phyloP scores from a whole-genome alignment of 2,888 invertebrate species.

The Megalurothrips usitatus region DNA sequence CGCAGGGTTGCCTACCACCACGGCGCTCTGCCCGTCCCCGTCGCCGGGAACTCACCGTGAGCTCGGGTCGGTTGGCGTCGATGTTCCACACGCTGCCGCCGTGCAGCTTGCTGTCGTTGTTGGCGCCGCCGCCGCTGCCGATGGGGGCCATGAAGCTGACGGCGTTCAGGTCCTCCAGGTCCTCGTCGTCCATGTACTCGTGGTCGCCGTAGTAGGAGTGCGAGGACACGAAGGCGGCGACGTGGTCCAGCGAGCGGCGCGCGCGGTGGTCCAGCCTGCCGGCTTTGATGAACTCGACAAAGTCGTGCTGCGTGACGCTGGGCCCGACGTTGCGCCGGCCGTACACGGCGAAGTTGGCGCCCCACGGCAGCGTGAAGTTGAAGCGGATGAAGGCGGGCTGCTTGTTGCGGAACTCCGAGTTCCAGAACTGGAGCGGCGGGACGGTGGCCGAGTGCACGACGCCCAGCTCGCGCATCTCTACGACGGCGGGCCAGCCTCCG shows the following conservation, averaged over 20 bases:
- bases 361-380: constrained; percentile 88
- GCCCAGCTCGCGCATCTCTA: constrained; percentile 80
- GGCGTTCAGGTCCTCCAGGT: constrained; percentile 38
- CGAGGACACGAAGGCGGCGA: constrained; percentile 17
- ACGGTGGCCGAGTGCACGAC: constrained; percentile 78
- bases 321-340: constrained; percentile 92
- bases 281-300: constrained; percentile 88
- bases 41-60: too few species aligned
- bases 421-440: constrained; percentile 90
- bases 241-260: constrained; percentile 31
- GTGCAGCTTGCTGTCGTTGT: constrained; percentile 17
- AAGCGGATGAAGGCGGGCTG: constrained; percentile 83
- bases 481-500: constrained; percentile 69
- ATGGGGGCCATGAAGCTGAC: constrained; percentile 42
- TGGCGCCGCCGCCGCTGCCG: constrained; percentile 4
- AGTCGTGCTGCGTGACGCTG: constrained; percentile 94
- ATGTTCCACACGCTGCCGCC: too few species aligned
- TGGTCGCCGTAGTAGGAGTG: constrained; percentile 23
- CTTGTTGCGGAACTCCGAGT: constrained; percentile 85
- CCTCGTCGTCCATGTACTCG: constrained; percentile 14
- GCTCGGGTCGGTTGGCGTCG: too few species aligned
- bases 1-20: too few species aligned
- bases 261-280: constrained; percentile 62
- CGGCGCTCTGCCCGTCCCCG: too few species aligned
- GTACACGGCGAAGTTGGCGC: constrained; percentile 91